A percentile compares a stretch with the other conserved stretches of the same genome.
Conservation (phyloP, 1,140 invertebrate species). For the Drosophila malerkotliana region DNA sequence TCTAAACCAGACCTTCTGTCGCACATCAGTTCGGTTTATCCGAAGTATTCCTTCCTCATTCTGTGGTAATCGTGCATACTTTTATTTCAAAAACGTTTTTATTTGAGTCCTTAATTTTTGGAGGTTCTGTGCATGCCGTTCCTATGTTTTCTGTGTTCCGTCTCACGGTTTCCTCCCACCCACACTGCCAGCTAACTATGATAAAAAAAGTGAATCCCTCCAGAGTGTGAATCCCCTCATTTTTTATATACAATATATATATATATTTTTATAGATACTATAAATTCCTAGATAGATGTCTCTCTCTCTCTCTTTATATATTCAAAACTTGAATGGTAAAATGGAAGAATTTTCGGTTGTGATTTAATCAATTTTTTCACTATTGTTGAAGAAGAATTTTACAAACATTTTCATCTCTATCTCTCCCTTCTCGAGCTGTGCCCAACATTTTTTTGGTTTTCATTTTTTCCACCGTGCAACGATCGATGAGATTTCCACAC, state of each 20-base stretch:
- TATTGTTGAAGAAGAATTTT: constrained; percentile 15
- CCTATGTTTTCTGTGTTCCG: constrained; percentile 37
- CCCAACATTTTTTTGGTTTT: constrained; percentile 78
- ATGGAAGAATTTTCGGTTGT: constrained; percentile 35
- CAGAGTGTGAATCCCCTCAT: not conserved
- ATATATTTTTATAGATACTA: constrained; percentile 33
- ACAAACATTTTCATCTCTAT: constrained; percentile 33
- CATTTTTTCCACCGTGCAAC: constrained; percentile 42
- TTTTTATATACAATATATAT: constrained; percentile 17
- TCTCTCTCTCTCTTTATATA: not conserved
- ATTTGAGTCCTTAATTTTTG: not conserved
- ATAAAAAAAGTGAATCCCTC: not conserved
- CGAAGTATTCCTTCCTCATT: constrained; percentile 9
- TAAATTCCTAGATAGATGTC: constrained; percentile 31
- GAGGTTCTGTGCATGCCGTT: constrained; percentile 30
- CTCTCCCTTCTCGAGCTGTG: constrained; percentile 47
- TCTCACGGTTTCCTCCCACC: constrained; percentile 18
- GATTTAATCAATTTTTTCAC: constrained; percentile 19
- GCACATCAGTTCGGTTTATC: constrained; percentile 7
- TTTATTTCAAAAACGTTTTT: constrained; percentile 13
- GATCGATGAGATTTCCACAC: constrained; percentile 30
- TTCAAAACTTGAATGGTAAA: constrained; percentile 23
- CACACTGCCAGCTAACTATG: constrained; percentile 31
- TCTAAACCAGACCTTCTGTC: constrained; percentile 7
- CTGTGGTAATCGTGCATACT: constrained; percentile 20